phyloP scores from a whole-genome alignment of 64 coral and sea anemone genomes.

The Montipora cactus region DNA sequence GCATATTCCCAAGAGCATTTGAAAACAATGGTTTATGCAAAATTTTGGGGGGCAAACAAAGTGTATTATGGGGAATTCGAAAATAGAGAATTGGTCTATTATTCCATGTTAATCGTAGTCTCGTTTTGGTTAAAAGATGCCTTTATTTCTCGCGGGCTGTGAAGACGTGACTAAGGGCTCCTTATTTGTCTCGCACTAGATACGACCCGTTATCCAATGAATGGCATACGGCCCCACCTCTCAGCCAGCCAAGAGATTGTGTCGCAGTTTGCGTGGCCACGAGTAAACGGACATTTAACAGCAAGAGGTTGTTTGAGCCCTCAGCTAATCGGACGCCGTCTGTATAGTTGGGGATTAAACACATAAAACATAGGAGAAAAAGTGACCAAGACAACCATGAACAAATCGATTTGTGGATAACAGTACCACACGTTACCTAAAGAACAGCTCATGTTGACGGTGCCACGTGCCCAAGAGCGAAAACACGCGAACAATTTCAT shows the following conservation, averaged over 20 bases:
- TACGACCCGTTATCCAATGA: constrained; percentile 97
- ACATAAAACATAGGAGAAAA: too few relatives aligned
- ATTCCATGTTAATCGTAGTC: neutral
- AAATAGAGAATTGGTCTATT: too few relatives aligned
- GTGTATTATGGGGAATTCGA: too few relatives aligned
- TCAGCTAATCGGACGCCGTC: constrained; percentile 43
- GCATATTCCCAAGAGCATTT: too few relatives aligned
- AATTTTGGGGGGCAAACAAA: too few relatives aligned
- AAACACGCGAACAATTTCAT: too few relatives aligned
- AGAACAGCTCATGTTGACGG: too few relatives aligned
- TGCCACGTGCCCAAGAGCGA: too few relatives aligned
- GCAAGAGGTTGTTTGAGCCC: constrained; percentile 80
- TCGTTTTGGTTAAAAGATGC: neutral
- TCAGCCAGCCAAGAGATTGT: constrained; percentile 97
- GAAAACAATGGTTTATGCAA: too few relatives aligned
- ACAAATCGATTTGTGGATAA: too few relatives aligned
- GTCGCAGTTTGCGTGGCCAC: constrained; percentile 96
- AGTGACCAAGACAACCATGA: too few relatives aligned
- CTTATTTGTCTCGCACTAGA: constrained; percentile 30
- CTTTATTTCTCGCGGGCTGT: neutral
- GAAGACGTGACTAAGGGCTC: neutral
- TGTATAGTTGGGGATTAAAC: neutral
- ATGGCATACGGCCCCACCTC: constrained; percentile 80
- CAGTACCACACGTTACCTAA: too few relatives aligned
- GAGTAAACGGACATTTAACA: constrained; percentile 69